Evolutionary conservation across 2,888 invertebrate genomes (phyloP), one percentile per base, ranked within the genome.

Genomic region (Campopleginae sp.): DNA sequence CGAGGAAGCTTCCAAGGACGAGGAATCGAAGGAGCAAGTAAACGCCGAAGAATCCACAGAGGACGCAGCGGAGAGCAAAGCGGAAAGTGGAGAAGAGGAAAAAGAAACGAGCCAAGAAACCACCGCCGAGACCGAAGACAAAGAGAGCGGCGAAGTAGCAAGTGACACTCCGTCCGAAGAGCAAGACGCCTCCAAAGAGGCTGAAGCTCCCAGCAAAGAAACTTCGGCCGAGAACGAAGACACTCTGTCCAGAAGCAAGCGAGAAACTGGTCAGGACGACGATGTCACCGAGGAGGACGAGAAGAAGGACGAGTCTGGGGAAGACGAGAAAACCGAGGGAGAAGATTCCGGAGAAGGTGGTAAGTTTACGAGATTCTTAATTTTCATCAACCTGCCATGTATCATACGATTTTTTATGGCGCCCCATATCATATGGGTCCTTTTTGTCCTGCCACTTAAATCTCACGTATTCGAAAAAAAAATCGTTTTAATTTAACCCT

Each of bases 141-240:
- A 81, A 58, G 80, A 82, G 63, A 79, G 70, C 63, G 84, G 74
- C 31, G 72, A 74, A 23, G 44, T 27, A 85, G 89, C 82, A 71
- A 86, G 81, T n/a, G 80, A 83, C 31, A 84, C 87, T 80, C 85
- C 86, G 8, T 88, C 88, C 31, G 84, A 54, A 48, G 87, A 87
- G 61, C 86, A 80, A 46, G 86, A 65, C 33, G 84, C 63, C 31
- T 72, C 75, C 38, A 88, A 89, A 84, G 88, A 88, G 51, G 75
- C 86, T 33, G 80, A 85, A 72, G 75, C 80, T 10, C 65, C 75
- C 17, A 54, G 63, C 42, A 63, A 78, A 31, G 79, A 85, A 86
- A 88, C 76, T n/a, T 82, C 87, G 76, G 84, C 81, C 75, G 89
- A 90, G 84, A 89, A 88, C 77, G 88, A 86, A 81, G 86, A 89